phyloP scores from a whole-genome alignment of 2,888 invertebrate species.

The Netelia melanura region DNA sequence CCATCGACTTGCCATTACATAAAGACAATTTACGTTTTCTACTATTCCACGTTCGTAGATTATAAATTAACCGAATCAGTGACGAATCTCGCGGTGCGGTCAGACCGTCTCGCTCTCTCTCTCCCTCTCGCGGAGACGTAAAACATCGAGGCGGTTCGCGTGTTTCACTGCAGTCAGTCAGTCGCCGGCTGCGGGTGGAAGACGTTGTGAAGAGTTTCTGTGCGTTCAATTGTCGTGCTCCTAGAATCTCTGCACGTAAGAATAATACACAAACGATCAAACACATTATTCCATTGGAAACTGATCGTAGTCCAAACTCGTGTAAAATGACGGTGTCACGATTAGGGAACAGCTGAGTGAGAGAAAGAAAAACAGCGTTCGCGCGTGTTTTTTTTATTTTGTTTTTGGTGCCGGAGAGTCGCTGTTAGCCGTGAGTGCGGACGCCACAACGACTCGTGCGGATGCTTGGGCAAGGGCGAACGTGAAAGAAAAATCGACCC shows the following conservation, averaged over 20 bases:
- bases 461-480: constrained; percentile 57
- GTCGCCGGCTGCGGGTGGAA: constrained; percentile 79
- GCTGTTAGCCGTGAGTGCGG: constrained; percentile 27
- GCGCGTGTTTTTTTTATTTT: constrained; percentile 37
- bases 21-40: neutral
- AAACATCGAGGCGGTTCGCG: constrained; percentile 53
- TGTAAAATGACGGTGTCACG: constrained; percentile 28
- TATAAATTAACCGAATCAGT: constrained; percentile 34
- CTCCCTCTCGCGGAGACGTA: constrained; percentile 3
- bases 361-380: constrained; percentile 53
- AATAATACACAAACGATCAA: constrained; percentile 13
- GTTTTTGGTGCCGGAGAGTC: constrained; percentile 13
- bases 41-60: neutral
- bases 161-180: constrained; percentile 75
- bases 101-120: constrained; percentile 5
- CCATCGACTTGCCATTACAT: neutral
- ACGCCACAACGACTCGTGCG: constrained; percentile 60
- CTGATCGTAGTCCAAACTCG: neutral
- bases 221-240: neutral
- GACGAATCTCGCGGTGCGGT: constrained; percentile 36
- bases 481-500: constrained; percentile 39
- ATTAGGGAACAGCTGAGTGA: constrained; percentile 19
- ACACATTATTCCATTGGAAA: neutral
- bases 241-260: neutral
- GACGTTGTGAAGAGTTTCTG: constrained; percentile 45